Conservation (phyloP, 2,113 vertebrate genomes). For the Protobothrops mucrosquamatus region DNA sequence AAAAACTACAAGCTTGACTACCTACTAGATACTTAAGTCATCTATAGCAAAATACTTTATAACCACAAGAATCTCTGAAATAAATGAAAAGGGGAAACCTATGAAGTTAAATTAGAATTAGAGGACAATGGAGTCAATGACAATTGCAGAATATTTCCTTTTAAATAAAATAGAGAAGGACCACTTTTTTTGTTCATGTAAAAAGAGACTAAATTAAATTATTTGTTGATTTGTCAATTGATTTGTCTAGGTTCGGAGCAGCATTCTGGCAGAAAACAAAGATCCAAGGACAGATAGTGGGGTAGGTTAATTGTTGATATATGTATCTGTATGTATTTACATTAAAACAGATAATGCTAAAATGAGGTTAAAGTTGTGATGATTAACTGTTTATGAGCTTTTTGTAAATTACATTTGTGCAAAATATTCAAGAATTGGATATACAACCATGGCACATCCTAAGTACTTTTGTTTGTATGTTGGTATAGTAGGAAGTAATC, state of each 20-base stretch:
- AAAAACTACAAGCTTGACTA: background rate
- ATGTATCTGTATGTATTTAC: background rate
- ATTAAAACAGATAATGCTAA: background rate
- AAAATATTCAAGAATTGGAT: background rate
- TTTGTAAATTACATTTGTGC: background rate
- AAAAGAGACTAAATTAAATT: background rate
- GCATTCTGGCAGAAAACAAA: slow-evolving; percentile 67
- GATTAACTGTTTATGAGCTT: background rate
- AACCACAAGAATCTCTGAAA: background rate
- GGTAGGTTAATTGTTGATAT: slow-evolving; percentile 61
- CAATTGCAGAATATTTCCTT: background rate
- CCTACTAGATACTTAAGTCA: background rate
- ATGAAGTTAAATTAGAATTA: background rate
- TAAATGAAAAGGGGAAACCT: background rate
- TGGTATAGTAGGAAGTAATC: background rate
- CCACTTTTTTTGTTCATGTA: background rate
- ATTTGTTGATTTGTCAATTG: background rate
- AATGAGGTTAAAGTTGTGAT: background rate
- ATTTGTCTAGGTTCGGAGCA: slow-evolving; percentile 67
- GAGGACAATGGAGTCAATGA: background rate
- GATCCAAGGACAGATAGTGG: slow-evolving; percentile 71
- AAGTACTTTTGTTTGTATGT: background rate
- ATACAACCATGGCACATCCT: background rate
- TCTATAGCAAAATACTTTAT: background rate
- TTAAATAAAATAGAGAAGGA: background rate